phyloP scores from a whole-genome alignment of 2,113 vertebrate genomes.

The Mirounga angustirostris region DNA sequence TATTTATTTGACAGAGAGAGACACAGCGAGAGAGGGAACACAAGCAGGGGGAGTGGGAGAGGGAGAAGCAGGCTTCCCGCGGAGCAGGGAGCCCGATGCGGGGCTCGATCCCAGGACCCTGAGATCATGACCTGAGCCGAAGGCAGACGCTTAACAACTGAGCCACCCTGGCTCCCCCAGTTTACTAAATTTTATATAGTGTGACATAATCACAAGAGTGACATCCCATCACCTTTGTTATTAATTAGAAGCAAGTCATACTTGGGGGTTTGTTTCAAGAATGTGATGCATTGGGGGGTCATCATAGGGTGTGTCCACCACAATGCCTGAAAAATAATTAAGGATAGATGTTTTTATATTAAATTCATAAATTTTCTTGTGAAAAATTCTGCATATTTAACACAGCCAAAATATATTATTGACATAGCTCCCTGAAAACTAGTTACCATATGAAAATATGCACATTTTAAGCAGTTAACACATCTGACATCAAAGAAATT shows the following conservation, averaged over 20 bases:
- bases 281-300: background rate
- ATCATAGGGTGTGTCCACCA: background rate
- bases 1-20: too few species aligned
- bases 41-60: too few species aligned
- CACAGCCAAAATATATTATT: conserved; percentile 56
- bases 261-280: background rate
- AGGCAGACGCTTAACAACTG: too few species aligned
- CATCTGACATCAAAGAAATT: conserved; percentile 40
- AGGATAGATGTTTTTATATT: conserved; percentile 11
- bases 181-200: background rate
- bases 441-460: conserved; percentile 40
- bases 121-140: too few species aligned
- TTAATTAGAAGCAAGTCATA: background rate
- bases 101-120: too few species aligned
- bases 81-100: too few species aligned
- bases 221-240: background rate
- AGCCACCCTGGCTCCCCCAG: too few species aligned
- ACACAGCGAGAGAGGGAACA: too few species aligned
- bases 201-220: background rate
- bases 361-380: conserved; percentile 17
- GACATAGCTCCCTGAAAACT: conserved; percentile 4
- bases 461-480: conserved; percentile 51
- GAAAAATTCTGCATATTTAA: conserved; percentile 33
- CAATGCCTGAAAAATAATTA: conserved; percentile 35
- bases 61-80: too few species aligned